phyloP scores from a whole-genome alignment of 2,113 vertebrate species.

The Phyllopteryx taeniolatus region DNA sequence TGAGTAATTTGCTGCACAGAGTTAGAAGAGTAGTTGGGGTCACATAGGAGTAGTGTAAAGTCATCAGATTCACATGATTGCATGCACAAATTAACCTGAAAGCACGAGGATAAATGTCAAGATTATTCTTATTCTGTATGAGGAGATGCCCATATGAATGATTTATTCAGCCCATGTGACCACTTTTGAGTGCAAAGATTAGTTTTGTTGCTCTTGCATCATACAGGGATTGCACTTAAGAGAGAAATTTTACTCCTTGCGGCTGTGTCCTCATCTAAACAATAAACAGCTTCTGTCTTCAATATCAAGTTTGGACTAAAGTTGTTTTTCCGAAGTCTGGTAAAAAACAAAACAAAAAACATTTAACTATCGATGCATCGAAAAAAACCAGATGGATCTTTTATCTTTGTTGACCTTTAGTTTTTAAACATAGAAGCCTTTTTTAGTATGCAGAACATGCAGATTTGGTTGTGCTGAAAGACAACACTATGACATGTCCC shows the following conservation, averaged over 20 bases:
- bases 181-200: background rate
- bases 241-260: constrained; percentile 25
- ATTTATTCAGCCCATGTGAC: constrained; percentile 10
- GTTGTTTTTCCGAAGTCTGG: constrained; percentile 32
- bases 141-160: background rate
- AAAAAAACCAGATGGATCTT: background rate
- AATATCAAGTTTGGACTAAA: constrained; percentile 22
- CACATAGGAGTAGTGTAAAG: constrained; percentile 18
- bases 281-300: constrained; percentile 44
- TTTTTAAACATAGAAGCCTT: background rate
- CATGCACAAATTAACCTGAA: constrained; percentile 28
- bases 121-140: background rate
- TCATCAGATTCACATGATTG: constrained; percentile 30
- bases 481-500: background rate
- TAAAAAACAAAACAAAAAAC: constrained; percentile 14
- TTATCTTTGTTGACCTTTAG: background rate
- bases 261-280: constrained; percentile 36
- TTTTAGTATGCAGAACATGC: background rate
- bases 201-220: constrained; percentile 4
- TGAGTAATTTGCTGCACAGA: constrained; percentile 13
- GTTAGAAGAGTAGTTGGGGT: constrained; percentile 3
- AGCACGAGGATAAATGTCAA: constrained; percentile 4
- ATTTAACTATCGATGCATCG: constrained; percentile 1
- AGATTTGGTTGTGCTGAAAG: background rate
- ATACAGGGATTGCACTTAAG: constrained; percentile 13